Conservation (phyloP, 2,113 vertebrate species). For the Rhizomys pruinosus region DNA sequence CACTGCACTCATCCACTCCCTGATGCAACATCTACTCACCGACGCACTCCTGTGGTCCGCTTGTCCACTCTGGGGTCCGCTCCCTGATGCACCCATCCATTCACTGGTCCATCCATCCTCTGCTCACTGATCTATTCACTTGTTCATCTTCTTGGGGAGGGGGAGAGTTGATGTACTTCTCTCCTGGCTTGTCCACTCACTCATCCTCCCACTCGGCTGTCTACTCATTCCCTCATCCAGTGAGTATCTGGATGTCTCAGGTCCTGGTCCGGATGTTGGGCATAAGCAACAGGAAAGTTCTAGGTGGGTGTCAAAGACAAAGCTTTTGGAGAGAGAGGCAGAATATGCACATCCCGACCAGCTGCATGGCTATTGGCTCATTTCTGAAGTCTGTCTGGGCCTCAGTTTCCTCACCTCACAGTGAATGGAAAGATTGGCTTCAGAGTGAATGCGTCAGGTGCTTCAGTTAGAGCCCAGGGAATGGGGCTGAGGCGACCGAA, state of each 20-base stretch:
- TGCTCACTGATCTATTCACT: neutral
- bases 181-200: neutral
- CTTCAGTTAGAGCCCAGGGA: neutral
- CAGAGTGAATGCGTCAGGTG: no score
- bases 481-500: neutral
- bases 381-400: neutral
- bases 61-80: neutral
- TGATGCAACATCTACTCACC: no score
- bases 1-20: neutral
- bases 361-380: fast-evolving
- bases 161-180: neutral
- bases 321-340: neutral
- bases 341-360: neutral
- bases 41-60: no score
- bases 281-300: neutral
- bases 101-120: neutral
- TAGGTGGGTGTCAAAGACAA: neutral
- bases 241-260: neutral
- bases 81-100: no score
- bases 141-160: neutral
- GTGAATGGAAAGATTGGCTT: neutral
- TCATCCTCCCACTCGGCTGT: no score
- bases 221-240: neutral
- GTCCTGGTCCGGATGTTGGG: neutral
- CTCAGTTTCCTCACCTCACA: neutral